Evolutionary conservation across 2,113 vertebrate genomes (phyloP).

Genomic region (Aegotheles bennettii): DNA sequence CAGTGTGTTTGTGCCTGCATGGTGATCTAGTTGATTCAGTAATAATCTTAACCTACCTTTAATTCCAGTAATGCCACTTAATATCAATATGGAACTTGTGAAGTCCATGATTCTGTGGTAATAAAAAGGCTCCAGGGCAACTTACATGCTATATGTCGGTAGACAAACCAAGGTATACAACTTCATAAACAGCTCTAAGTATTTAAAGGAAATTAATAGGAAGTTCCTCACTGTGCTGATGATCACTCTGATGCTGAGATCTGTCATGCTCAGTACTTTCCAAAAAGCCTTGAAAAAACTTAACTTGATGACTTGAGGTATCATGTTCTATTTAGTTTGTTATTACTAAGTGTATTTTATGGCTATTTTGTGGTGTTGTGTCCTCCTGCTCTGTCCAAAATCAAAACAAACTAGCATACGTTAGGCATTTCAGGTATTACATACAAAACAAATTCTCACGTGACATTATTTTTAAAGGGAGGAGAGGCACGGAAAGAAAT

Average conservation of each 20-base stretch:
- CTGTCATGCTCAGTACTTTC: not conserved
- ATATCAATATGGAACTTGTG: not conserved
- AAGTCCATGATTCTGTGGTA: not conserved
- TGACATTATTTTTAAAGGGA: not conserved
- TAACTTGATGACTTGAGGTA: not conserved
- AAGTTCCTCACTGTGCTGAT: not conserved
- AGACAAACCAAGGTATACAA: not conserved
- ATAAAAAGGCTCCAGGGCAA: not conserved
- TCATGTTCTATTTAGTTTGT: not conserved
- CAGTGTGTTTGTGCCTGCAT: not conserved
- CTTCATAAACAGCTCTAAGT: not conserved
- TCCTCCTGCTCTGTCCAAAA: not conserved
- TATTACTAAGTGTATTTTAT: not conserved
- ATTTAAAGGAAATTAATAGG: not conserved
- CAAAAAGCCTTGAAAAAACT: not conserved
- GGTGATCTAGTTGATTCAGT: not conserved
- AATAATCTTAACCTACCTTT: not conserved
- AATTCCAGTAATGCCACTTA: not conserved
- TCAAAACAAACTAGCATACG: not conserved
- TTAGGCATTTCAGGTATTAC: not conserved
- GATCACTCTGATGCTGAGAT: not conserved
- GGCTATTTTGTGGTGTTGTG: not conserved
- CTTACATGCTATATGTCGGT: not conserved
- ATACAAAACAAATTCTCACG: not conserved
- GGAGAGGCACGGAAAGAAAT: rapidly evolving